A percentile compares a stretch with the other conserved stretches of the same genome.
phyloP scores from a whole-genome alignment of 2,797 vertebrate species.

The Acanthurus leucopareius region DNA sequence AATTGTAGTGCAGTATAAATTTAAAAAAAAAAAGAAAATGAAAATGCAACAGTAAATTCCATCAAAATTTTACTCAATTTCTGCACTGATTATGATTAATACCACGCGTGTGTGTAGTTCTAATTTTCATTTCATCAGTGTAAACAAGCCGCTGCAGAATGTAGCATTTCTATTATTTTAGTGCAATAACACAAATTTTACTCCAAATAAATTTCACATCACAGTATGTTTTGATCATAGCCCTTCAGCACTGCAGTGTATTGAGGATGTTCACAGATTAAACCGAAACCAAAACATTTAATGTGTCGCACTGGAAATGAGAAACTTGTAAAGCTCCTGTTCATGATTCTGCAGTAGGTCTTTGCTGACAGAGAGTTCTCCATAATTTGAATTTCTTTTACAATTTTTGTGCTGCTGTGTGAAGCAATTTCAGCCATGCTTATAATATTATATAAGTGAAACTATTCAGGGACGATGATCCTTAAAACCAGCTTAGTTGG shows the following conservation, averaged over 20 bases:
- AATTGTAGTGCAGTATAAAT: background rate
- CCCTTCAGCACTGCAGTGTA: background rate
- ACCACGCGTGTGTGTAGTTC: background rate
- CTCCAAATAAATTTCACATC: background rate
- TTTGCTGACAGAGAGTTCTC: background rate
- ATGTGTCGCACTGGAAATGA: background rate
- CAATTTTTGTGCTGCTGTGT: background rate
- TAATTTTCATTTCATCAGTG: background rate
- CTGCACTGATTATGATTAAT: background rate
- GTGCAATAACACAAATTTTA: background rate
- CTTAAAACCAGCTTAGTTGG: conserved; percentile 45
- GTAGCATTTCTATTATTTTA: background rate
- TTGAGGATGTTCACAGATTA: background rate
- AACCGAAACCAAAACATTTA: background rate
- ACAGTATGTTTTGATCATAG: background rate
- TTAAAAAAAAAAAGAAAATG: background rate
- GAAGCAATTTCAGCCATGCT: background rate
- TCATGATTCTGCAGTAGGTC: background rate
- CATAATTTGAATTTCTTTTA: background rate
- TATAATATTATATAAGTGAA: conserved; percentile 20
- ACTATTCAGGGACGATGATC: conserved; percentile 13
- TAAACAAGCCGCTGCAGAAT: background rate
- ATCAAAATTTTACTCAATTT: background rate
- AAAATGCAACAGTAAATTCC: background rate
- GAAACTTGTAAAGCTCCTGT: fast-evolving